Evolutionary conservation across 2,888 invertebrate genomes (phyloP), one percentile per base, ranked within the genome.

Genomic region (Loripinus fragilis): DNA sequence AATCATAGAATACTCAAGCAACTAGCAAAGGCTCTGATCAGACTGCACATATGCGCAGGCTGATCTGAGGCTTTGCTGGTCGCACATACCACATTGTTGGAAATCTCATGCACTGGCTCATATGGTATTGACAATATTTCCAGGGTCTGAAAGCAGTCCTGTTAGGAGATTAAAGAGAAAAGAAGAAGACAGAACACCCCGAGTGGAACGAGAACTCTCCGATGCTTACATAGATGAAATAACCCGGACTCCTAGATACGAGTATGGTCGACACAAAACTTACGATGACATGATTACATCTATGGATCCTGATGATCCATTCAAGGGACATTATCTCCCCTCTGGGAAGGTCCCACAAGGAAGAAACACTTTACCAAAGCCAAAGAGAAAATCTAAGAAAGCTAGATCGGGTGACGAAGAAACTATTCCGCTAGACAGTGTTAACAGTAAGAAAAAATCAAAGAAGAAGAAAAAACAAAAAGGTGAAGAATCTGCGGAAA

Each of bases 271-370:
- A 23, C 80, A 84, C 28, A 85, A 85, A 35, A 83, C 80, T 42
- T 89, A 89, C 69, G 86, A 85, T 76, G 87, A 87, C 15, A 88
- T 87, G 81, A 38, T 87, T 17, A 74, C 74, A 0, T 71, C 81
- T 33, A 69, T 88, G 75, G 81, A 77, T 33, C 76, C 78, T 41
- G 77, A 81, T 10, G 89, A 88, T 70, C 89, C 89, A 41, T 87
- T 88, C 65, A 74, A 78, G 50, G 88, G 86, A 2, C 73, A 86
- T 5, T 87, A 87, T 75, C 33, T 75, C 50, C 83, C 87, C 20
- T 85, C 87, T 35, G 86, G 84, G 17, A 87, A 87, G 70, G 50
- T 72, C 17, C 71, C 81, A 0, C 15, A 55, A 48, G 76, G 71
- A 15, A 78, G 76, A 55, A 45, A 41, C 23, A 74, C 67, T 55